Evolutionary conservation across 1,140 invertebrate species (phyloP).

Genomic region (Dermatophagoides farinae): DNA sequence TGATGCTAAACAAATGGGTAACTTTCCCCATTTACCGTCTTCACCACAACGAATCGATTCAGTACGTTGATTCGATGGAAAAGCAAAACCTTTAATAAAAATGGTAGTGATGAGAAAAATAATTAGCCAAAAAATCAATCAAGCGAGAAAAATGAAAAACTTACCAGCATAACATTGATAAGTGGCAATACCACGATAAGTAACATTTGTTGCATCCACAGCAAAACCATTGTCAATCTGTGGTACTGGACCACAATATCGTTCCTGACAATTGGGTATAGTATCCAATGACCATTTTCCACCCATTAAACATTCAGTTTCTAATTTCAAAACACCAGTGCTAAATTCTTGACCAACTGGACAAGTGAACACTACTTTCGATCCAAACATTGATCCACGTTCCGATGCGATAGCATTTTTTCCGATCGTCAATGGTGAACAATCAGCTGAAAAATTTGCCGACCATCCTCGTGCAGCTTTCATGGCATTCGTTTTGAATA

Average conservation of each 20-base stretch:
- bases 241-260: constrained; percentile 87
- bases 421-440: constrained; percentile 58
- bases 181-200: constrained; percentile 70
- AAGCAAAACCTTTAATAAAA: constrained; percentile 45
- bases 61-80: constrained; percentile 59
- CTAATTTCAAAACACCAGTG: constrained; percentile 51
- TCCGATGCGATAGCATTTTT: constrained; percentile 67
- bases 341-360: constrained; percentile 83
- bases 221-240: constrained; percentile 95
- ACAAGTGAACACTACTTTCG: constrained; percentile 67
- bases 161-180: constrained; percentile 83
- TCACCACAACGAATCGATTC: constrained; percentile 72
- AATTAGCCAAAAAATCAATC: no score
- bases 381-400: constrained; percentile 75
- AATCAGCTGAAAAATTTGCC: constrained; percentile 80
- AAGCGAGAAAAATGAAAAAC: neutral
- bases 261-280: constrained; percentile 87
- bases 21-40: constrained; percentile 70
- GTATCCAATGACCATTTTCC: constrained; percentile 80
- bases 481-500: constrained; percentile 68
- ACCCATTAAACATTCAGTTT: constrained; percentile 61
- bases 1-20: constrained; percentile 71
- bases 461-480: constrained; percentile 63
- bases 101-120: neutral
- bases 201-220: constrained; percentile 80